Conservation (phyloP, 2,888 invertebrate genomes). For the Lithophane socia region DNA sequence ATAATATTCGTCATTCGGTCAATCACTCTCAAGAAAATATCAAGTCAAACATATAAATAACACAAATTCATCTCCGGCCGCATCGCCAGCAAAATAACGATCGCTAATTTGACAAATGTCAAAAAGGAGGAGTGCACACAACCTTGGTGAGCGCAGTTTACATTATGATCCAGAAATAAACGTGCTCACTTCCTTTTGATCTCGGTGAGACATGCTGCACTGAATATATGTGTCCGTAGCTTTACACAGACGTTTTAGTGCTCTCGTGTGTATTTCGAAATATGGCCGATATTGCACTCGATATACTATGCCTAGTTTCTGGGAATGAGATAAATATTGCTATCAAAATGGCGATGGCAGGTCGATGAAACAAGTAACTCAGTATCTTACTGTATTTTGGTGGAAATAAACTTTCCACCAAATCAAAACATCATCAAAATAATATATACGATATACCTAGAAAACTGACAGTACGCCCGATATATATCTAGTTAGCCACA, state of each 20-base stretch:
- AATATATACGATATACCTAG: too few relatives aligned
- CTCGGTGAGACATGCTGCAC: conserved; percentile 65
- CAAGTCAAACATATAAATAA: conserved; percentile 58
- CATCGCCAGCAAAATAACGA: conserved; percentile 61
- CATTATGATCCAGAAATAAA: conserved; percentile 77
- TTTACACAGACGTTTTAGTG: conserved; percentile 48
- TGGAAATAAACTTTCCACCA: neutral
- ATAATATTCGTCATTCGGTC: conserved; percentile 58
- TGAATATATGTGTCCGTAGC: conserved; percentile 49
- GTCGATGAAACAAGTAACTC: neutral
- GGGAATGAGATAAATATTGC: conserved; percentile 7
- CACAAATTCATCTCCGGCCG: conserved; percentile 57
- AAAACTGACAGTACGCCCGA: neutral
- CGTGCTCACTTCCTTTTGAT: conserved; percentile 75
- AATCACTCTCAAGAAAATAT: conserved; percentile 56
- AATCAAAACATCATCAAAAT: neutral
- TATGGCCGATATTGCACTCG: conserved; percentile 43
- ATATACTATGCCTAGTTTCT: conserved; percentile 41
- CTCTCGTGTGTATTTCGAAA: conserved; percentile 47
- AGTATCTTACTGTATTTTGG: neutral
- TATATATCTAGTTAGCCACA: neutral
- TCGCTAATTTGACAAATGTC: conserved; percentile 75
- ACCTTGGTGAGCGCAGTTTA: conserved; percentile 77
- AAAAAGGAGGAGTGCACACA: conserved; percentile 72
- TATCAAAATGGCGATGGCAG: neutral